A percentile compares a stretch with the other conserved stretches of the same genome.
These are phyloP conservation scores for Cantharis lateralis DNA, from an alignment of 2,888 invertebrate genomes.

Conservation along the genomic window DNA sequence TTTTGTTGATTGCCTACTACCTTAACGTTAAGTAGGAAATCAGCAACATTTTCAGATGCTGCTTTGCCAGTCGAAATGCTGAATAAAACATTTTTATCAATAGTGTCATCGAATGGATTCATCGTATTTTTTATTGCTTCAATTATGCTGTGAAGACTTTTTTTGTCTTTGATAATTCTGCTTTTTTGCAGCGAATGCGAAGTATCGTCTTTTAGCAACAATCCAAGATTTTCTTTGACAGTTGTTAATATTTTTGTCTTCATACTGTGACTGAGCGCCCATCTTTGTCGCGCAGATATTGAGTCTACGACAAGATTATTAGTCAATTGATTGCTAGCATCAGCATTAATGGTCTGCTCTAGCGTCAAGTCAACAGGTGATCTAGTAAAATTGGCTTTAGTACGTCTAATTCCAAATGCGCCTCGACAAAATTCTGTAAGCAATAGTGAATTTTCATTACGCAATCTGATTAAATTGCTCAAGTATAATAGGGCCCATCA, in stretches of 20 bases:
- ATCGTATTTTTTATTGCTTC: conserved; percentile 33
- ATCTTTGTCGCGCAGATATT: conserved; percentile 38
- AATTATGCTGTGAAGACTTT: conserved; percentile 24
- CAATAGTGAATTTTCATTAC: conserved; percentile 34
- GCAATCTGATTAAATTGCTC: conserved; percentile 24
- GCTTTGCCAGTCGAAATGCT: conserved; percentile 45
- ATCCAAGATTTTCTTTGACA: neutral
- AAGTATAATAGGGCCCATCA: conserved; percentile 10
- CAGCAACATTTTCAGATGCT: conserved; percentile 15
- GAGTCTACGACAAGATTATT: conserved; percentile 30
- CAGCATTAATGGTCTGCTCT: conserved; percentile 42
- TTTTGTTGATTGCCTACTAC: conserved; percentile 10
- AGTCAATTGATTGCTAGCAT: conserved; percentile 35
- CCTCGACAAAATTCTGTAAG: conserved; percentile 30
- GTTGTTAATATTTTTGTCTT: conserved; percentile 34
- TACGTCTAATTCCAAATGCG: conserved; percentile 33
- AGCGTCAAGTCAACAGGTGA: conserved; percentile 34
- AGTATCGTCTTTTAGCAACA: conserved; percentile 11
- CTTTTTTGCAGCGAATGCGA: conserved; percentile 32
- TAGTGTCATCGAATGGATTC: conserved; percentile 37
- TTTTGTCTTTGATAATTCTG: conserved; percentile 34
- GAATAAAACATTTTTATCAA: conserved; percentile 37
- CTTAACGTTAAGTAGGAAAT: conserved; percentile 33
- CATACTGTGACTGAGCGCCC: conserved; percentile 28
- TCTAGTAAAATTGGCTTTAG: neutral